phyloP scores from a whole-genome alignment of 2,888 invertebrate species.

The Dermolepida albohirtum region DNA sequence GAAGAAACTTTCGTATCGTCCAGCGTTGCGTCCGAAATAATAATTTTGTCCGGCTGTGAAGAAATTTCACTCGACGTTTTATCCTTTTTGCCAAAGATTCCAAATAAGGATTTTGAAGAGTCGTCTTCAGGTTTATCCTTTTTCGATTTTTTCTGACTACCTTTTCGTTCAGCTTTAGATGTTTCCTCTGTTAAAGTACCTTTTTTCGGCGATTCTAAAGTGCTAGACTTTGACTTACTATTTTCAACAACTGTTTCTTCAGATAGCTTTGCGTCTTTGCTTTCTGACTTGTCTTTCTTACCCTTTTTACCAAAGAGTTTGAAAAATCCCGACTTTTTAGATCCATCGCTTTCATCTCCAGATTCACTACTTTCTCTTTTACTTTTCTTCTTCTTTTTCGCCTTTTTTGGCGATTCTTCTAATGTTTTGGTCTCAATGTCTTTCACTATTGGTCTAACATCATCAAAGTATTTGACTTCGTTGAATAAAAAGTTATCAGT shows the following conservation, averaged over 20 bases:
- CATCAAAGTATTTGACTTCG: constrained; percentile 35
- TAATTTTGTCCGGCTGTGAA: constrained; percentile 27
- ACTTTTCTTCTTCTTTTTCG: constrained; percentile 39
- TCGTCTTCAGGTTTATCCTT: constrained; percentile 43
- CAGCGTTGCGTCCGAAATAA: constrained; percentile 12
- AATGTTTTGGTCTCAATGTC: constrained; percentile 4
- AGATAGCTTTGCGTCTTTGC: constrained; percentile 5
- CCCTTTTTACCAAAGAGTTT: constrained; percentile 48
- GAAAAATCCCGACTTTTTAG: constrained; percentile 51
- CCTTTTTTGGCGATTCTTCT: constrained; percentile 38
- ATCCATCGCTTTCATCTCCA: constrained; percentile 50
- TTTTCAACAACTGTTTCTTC: constrained; percentile 5
- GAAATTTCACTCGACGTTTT: constrained; percentile 43
- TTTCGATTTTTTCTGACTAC: constrained; percentile 35
- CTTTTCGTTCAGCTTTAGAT: constrained; percentile 37
- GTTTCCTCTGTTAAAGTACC: neutral
- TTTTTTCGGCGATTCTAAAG: constrained; percentile 2
- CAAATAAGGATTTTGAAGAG: constrained; percentile 46
- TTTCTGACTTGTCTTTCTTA: constrained; percentile 45
- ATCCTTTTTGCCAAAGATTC: constrained; percentile 50
- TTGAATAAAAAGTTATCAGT: constrained; percentile 31
- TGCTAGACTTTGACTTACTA: constrained; percentile 18
- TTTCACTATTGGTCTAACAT: constrained; percentile 19
- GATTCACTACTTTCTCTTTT: constrained; percentile 43
- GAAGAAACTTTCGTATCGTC: constrained; percentile 36